Evolutionary conservation across 2,113 vertebrate genomes (phyloP), one percentile per base, ranked within the genome.

Genomic region (Erythrocercus mccallii): DNA sequence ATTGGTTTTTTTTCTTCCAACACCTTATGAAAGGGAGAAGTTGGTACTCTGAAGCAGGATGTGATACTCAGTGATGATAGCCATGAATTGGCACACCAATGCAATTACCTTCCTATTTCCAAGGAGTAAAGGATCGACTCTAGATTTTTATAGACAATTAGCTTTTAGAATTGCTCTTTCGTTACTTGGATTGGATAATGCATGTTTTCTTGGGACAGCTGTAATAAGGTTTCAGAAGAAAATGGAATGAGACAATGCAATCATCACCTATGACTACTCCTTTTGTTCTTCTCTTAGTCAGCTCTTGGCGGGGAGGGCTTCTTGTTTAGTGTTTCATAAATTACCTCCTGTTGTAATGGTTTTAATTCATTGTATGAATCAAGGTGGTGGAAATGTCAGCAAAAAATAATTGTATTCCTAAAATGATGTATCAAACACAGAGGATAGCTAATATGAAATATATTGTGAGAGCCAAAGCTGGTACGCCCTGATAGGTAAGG

Each of bases 311-410:
- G 31, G 40, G 69, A 78, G 30, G 16, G 33, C 17, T 87, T 89
- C 70, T 81, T 89, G 78, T 95, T 94, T 85, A 89, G 60, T 45
- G 31, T 51, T 88, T 90, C 87, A 93, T 96, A 81, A 95, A 87
- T 90, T 82, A 68, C 12, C 44, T 94, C 81, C 70, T 76, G 37
- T 65, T 83, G 25, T 69, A 83, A 61, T 69, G 61, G 53, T 38
- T 89, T 92, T 71, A 81, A 68, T 90, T 94, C 37, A 69, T 85
- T 85, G 60, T 37, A 48, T n/a, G n/a, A 74, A 57, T 76, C 47
- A 50, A 91, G 87, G 57, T 37, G 48, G 57, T 81, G 37, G 35
- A 69, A 45, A 56, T 1, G 6, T 30, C 31, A 64, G 70, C 53
- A 74, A 83, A 87, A 94, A 94, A 81, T 71, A 79, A 91, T 30